phyloP scores from a whole-genome alignment of 2,113 vertebrate species.

The Myotis davidii region DNA sequence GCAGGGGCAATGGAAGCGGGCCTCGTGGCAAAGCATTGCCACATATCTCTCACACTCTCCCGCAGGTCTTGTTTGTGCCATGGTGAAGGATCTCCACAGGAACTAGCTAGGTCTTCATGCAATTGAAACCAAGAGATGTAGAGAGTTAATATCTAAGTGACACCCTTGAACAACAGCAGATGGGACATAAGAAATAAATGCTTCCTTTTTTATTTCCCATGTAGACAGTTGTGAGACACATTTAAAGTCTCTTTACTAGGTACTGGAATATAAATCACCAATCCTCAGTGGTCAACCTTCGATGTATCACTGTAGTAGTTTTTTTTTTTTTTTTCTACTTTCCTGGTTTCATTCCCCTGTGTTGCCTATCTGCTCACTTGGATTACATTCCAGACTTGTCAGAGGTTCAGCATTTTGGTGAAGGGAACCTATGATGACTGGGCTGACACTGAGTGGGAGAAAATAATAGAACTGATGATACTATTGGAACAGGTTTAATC shows the following conservation, averaged over 20 bases:
- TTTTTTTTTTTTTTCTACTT: not conserved
- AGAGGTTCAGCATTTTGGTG: not conserved
- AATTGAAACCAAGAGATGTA: not conserved
- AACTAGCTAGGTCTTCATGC: not conserved
- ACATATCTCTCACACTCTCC: not conserved
- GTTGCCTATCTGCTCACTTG: not conserved
- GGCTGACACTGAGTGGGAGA: not conserved
- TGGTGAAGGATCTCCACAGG: not conserved
- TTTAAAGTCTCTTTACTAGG: not conserved
- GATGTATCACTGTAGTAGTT: not conserved
- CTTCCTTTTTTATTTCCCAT: not conserved
- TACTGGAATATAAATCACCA: not conserved
- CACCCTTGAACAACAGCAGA: not conserved
- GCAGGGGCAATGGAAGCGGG: accelerated
- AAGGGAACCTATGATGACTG: not conserved
- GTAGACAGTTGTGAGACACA: not conserved
- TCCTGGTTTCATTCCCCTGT: not conserved
- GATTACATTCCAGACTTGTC: not conserved
- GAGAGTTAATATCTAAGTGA: not conserved
- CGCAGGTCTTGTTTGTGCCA: not conserved
- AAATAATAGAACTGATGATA: not conserved
- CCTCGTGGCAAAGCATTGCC: not conserved
- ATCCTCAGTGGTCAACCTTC: not conserved
- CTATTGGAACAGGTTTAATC: not conserved
- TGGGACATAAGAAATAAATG: not conserved